Percentiles rank a stretch among this genome's conserved stretches.
phyloP scores from a whole-genome alignment of 2,113 vertebrate species.

The Dicrurus megarhynchus region DNA sequence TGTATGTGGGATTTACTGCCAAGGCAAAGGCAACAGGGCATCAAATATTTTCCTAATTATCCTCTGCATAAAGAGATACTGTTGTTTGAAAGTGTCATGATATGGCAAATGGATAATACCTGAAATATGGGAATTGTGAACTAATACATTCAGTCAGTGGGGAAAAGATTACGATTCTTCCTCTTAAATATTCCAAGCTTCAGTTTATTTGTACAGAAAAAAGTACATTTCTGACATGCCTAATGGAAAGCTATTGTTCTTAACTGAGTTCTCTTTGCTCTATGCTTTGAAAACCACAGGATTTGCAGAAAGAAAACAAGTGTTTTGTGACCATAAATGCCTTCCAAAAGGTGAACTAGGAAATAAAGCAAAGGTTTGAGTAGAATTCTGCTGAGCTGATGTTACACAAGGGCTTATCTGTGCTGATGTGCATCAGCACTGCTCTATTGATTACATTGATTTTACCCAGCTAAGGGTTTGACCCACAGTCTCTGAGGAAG shows the following conservation, averaged over 20 bases:
- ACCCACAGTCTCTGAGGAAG: constrained; percentile 25
- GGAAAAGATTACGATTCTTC: neutral
- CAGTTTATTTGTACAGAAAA: neutral
- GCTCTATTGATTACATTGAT: constrained; percentile 52
- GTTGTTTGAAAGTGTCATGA: neutral
- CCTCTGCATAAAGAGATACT: neutral
- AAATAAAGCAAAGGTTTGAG: constrained; percentile 27
- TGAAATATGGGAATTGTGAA: neutral
- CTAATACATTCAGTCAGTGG: neutral
- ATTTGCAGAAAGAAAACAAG: constrained; percentile 15
- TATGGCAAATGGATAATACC: neutral
- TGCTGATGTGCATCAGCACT: constrained; percentile 50
- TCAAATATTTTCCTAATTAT: constrained; percentile 22
- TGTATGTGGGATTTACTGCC: neutral
- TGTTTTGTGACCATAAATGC: constrained; percentile 19
- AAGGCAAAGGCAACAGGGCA: constrained; percentile 26
- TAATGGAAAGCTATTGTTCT: constrained; percentile 17
- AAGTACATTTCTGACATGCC: neutral
- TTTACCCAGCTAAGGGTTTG: constrained; percentile 46
- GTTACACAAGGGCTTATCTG: constrained; percentile 43
- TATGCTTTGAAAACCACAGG: constrained; percentile 11
- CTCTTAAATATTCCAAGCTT: constrained; percentile 4
- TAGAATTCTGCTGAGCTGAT: constrained; percentile 40
- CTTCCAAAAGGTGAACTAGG: constrained; percentile 51
- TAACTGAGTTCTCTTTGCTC: constrained; percentile 20